Evolutionary conservation across 2,888 invertebrate genomes (phyloP), one percentile per base, ranked within the genome.

Genomic region (Rotaria macrura): DNA sequence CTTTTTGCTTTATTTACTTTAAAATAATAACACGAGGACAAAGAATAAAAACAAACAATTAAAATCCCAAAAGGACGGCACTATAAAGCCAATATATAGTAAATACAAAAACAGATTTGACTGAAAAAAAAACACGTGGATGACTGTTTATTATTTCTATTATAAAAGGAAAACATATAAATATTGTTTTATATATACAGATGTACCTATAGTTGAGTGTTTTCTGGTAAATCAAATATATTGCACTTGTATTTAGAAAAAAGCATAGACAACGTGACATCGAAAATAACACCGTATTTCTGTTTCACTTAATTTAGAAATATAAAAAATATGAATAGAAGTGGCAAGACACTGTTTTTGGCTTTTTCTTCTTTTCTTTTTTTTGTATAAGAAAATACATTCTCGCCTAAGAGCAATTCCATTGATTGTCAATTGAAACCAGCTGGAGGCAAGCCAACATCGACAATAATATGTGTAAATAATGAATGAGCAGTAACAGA

Each of bases 381-480:
- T 34, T 12, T 29, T 65, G 34, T 14, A 65, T 3, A 10, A 65
- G 34, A 29, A 34, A 17, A 34, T 4, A 65, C 25, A 20, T 34
- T 34, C 34, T 65, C 20, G 25, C 65, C 34, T 20, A 65, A 34
- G n/a, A n/a, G n/a, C n/a, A 65, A 34, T 65, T 34, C 34, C 34
- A 20, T 65, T 29, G 0, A 34, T 6, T 83, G 38, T 72, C 40
- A 86, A 57, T 40, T 86, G 40, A 86, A 86, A 47, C 86, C 86
- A 38, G 72, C 40, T 65, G 86, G 86, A 38, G 86, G 86, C 25
- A 17, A 12, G 25, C 86, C 86, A 34, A 86, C 86, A 72, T 86
- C 86, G 38, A 86, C 55, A 23, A 85, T 38, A 55, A 86, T 72
- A 85, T 86, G 86, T n/a, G 86, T 86, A 47, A 85, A 86, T 40